Evolutionary conservation across 2,888 invertebrate genomes (phyloP).

Genomic region (Julus scanicus): DNA sequence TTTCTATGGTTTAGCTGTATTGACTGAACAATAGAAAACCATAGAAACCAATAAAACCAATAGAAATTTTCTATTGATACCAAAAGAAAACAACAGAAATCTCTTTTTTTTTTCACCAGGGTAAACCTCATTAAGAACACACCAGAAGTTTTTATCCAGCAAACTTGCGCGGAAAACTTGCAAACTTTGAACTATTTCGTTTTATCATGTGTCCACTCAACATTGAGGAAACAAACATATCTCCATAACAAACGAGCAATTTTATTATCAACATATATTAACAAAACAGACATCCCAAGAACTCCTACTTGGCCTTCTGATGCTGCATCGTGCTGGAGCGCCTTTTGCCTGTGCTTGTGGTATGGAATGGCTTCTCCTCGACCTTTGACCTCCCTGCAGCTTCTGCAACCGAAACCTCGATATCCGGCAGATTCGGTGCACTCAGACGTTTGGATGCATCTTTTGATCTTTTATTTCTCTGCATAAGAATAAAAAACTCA

Average conservation of each 20-base stretch:
- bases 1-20: too few relatives aligned
- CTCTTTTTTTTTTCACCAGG: too few relatives aligned
- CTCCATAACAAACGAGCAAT: not conserved
- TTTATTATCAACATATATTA: slow-evolving; percentile 26
- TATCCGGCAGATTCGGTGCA: not conserved
- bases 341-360: not conserved
- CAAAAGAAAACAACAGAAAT: too few relatives aligned
- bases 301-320: slow-evolving; percentile 20
- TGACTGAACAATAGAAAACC: too few relatives aligned
- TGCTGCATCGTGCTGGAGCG: slow-evolving; percentile 1
- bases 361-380: not conserved
- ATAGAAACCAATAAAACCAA: too few relatives aligned
- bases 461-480: slow-evolving; percentile 8
- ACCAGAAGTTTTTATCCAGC: too few relatives aligned
- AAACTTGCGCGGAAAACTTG: too few relatives aligned
- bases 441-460: slow-evolving; percentile 6
- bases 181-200: too few relatives aligned
- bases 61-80: too few relatives aligned
- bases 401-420: not conserved
- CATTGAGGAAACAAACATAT: not conserved
- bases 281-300: not conserved
- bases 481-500: not conserved
- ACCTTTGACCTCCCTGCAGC: not conserved
- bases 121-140: too few relatives aligned
- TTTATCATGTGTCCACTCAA: too few relatives aligned